A percentile compares a stretch with the other conserved stretches of the same genome.
Conservation (phyloP, 2,888 invertebrate genomes). For the Epinotia bilunana region DNA sequence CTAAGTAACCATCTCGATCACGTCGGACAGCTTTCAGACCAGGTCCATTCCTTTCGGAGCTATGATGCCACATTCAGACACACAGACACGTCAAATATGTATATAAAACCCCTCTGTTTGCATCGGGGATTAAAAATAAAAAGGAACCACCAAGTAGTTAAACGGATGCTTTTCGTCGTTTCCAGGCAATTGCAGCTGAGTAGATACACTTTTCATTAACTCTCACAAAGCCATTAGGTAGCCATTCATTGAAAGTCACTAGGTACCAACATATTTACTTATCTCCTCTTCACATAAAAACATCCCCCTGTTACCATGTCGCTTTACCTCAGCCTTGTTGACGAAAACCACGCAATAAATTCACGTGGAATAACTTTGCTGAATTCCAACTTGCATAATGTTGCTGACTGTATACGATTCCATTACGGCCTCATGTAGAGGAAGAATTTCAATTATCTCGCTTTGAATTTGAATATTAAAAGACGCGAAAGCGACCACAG, state of each 20-base stretch:
- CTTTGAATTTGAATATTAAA: constrained; percentile 43
- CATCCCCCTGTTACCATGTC: background rate
- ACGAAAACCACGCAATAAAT: constrained; percentile 9
- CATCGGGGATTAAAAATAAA: no score
- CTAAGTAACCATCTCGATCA: no score
- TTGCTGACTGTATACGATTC: constrained; percentile 28
- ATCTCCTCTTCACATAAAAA: background rate
- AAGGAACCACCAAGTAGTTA: no score
- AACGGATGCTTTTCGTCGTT: no score
- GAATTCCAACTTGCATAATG: constrained; percentile 29
- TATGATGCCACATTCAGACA: no score
- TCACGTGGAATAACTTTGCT: background rate
- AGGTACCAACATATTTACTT: background rate
- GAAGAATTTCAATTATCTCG: constrained; percentile 43
- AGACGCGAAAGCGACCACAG: constrained; percentile 31
- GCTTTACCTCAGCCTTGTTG: constrained; percentile 1
- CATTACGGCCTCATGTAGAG: constrained; percentile 31
- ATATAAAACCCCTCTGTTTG: no score
- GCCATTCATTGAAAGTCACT: background rate
- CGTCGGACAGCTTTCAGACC: no score
- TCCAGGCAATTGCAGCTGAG: no score
- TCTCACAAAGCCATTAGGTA: no score
- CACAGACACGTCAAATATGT: no score
- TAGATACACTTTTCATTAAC: no score
- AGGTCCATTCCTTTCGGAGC: no score